These are phyloP conservation scores for Camelus bactrianus DNA, from an alignment of 2,113 vertebrate genomes.

Conservation along the genomic window DNA sequence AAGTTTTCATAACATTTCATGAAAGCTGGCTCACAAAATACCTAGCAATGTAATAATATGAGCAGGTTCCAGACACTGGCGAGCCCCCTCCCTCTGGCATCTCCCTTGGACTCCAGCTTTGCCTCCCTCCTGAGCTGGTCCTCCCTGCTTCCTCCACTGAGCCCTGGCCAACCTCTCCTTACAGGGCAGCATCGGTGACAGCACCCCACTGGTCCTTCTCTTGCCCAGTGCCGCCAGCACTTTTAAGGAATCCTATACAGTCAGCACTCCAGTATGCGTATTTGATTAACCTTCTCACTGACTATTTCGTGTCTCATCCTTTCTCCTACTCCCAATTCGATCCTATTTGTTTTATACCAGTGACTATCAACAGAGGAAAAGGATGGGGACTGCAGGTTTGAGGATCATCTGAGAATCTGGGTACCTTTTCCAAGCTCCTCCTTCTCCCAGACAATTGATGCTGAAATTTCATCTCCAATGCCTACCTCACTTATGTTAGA, in stretches of 20 bases:
- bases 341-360: not conserved
- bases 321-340: not conserved
- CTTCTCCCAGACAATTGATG: no score
- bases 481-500: not conserved
- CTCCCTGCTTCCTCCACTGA: not conserved
- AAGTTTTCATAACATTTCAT: not conserved
- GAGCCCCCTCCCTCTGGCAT: rapidly evolving
- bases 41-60: not conserved
- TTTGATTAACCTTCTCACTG: not conserved
- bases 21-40: not conserved
- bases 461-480: not conserved
- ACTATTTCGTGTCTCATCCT: not conserved
- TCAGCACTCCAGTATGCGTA: rapidly evolving
- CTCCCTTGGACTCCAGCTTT: not conserved
- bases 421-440: not conserved
- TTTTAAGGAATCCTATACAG: not conserved
- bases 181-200: not conserved
- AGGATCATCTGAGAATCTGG: not conserved
- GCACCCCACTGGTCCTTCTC: not conserved
- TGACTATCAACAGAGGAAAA: not conserved
- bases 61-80: not conserved
- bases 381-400: rapidly evolving
- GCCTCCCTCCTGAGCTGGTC: no score
- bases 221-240: not conserved
- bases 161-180: not conserved